Conservation (phyloP, 2,113 vertebrate species). For the Mugil cephalus region DNA sequence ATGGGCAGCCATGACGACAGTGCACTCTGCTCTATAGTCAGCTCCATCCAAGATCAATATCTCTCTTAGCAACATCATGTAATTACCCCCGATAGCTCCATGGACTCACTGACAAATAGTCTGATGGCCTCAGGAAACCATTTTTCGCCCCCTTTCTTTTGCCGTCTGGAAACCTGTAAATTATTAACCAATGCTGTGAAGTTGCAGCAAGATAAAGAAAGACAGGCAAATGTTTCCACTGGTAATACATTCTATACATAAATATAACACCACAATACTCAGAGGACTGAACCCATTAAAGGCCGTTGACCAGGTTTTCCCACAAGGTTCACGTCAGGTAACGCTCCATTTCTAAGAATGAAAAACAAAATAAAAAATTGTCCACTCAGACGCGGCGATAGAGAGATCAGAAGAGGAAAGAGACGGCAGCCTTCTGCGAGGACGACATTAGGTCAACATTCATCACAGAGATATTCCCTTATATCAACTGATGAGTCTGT, state of each 20-base stretch:
- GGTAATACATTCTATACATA: no score
- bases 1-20: background rate
- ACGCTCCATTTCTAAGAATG: no score
- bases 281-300: no score
- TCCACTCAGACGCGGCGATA: background rate
- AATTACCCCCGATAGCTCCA: conserved; percentile 38
- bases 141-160: background rate
- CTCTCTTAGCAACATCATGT: conserved; percentile 33
- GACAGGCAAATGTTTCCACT: no score
- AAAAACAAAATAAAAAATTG: no score
- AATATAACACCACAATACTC: no score
- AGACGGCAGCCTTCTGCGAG: background rate
- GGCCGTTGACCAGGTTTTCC: no score
- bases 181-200: no score
- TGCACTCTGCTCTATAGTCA: conserved; percentile 1
- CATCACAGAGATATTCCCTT: conserved; percentile 62
- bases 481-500: conserved; percentile 52
- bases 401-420: background rate
- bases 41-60: conserved; percentile 27
- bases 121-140: conserved; percentile 6
- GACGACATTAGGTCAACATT: conserved; percentile 59
- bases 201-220: no score
- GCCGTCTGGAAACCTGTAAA: background rate
- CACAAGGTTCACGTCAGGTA: no score
- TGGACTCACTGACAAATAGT: conserved; percentile 20